A percentile compares a stretch with the other conserved stretches of the same genome.
These are phyloP conservation scores for Pipistrellus kuhlii DNA, from an alignment of 2,797 vertebrate genomes.

Conservation along the genomic window DNA sequence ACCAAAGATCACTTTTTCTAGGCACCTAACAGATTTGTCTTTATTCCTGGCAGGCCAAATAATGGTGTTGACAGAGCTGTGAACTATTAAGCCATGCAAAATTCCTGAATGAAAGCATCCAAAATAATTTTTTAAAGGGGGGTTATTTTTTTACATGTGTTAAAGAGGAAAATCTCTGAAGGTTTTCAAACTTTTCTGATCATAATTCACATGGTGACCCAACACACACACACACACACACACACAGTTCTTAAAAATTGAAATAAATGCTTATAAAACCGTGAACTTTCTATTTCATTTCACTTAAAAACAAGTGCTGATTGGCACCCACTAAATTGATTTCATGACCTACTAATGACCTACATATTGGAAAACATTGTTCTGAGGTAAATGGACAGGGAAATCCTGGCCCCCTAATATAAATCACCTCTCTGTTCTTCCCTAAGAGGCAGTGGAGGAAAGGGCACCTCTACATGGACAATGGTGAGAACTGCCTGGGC, in stretches of 20 bases:
- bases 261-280: constrained; percentile 11
- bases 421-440: neutral
- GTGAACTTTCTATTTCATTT: constrained; percentile 11
- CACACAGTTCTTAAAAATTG: neutral
- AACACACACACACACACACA: neutral
- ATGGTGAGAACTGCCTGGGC: neutral
- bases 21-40: constrained; percentile 9
- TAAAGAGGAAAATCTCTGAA: neutral
- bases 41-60: neutral
- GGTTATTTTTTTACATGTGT: neutral
- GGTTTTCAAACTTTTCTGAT: neutral
- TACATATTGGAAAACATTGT: neutral
- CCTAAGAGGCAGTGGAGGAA: neutral
- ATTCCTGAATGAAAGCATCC: neutral
- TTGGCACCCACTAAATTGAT: neutral
- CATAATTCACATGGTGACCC: neutral
- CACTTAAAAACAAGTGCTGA: constrained; percentile 18
- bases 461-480: neutral
- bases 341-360: neutral
- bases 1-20: neutral
- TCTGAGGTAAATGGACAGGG: constrained; percentile 26
- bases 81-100: constrained; percentile 10
- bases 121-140: neutral
- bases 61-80: neutral
- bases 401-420: neutral